Conservation (phyloP, 2,888 invertebrate genomes). For the Phragmatobia fuliginosa region DNA sequence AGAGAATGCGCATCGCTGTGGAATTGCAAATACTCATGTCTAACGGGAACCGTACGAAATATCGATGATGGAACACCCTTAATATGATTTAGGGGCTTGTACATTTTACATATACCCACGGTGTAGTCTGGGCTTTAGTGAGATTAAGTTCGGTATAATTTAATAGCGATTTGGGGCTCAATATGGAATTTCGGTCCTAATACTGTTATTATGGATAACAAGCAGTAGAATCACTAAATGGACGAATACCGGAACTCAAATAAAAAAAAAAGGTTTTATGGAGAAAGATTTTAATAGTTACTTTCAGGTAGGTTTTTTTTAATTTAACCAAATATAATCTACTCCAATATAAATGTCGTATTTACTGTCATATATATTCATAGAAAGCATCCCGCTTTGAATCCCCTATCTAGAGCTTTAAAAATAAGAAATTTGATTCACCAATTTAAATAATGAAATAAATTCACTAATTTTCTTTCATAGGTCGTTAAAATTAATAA, state of each 20-base stretch:
- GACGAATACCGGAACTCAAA: not conserved
- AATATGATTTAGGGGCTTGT: not conserved
- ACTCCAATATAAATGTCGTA: not conserved
- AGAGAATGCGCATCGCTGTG: constrained; percentile 6
- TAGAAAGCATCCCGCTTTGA: not conserved
- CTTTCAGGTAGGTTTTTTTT: not conserved
- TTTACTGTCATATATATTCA: not conserved
- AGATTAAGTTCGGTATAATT: not conserved
- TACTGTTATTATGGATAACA: not conserved
- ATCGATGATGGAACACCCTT: constrained; percentile 2
- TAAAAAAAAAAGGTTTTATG: not conserved
- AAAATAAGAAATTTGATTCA: not conserved
- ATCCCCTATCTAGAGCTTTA: too few relatives aligned
- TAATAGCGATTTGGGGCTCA: not conserved
- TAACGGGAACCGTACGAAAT: not conserved
- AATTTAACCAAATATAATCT: too few relatives aligned
- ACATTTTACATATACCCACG: not conserved
- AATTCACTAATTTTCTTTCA: not conserved
- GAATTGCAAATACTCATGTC: constrained; percentile 1
- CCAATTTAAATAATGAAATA: too few relatives aligned
- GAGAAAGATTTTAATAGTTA: not conserved
- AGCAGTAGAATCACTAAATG: not conserved
- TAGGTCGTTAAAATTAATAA: not conserved
- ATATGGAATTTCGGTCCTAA: not conserved
- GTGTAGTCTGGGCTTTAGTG: not conserved